These are phyloP conservation scores for Meteorus cinctellus DNA, from an alignment of 2,888 invertebrate species.

Conservation along the genomic window DNA sequence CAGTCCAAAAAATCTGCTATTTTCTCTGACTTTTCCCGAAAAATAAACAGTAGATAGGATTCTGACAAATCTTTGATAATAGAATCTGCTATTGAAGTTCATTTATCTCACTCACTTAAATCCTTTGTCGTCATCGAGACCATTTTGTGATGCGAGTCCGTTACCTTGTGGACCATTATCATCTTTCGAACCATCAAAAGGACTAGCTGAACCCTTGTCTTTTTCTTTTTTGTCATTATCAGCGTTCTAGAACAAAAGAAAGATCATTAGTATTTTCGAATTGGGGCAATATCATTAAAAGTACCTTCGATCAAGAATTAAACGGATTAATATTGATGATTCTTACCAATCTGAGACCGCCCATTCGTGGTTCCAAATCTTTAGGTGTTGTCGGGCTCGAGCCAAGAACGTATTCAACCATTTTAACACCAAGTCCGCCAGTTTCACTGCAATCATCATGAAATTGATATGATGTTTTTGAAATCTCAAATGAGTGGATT, in stretches of 20 bases:
- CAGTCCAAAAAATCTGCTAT: neutral
- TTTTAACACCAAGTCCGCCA: conserved; percentile 94
- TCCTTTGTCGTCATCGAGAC: conserved; percentile 90
- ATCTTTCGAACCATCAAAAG: conserved; percentile 77
- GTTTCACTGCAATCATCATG: conserved; percentile 82
- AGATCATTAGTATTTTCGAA: neutral
- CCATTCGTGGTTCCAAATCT: conserved; percentile 71
- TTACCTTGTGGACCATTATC: conserved; percentile 76
- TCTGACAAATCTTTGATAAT: neutral
- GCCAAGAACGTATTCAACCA: conserved; percentile 98
- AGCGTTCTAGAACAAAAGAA: conserved; percentile 60
- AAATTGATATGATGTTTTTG: neutral
- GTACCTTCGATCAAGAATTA: neutral
- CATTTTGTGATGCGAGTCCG: conserved; percentile 78
- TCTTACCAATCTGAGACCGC: conserved; percentile 70
- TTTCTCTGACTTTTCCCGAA: neutral
- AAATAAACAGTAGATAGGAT: neutral
- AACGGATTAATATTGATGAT: conserved; percentile 18
- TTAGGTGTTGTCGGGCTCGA: conserved; percentile 85
- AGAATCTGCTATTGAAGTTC: neutral
- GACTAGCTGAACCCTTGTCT: conserved; percentile 76
- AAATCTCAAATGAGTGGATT: too few relatives aligned
- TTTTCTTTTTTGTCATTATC: conserved; percentile 74
- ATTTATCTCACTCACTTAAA: conserved; percentile 84
- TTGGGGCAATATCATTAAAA: neutral